A percentile compares a stretch with the other conserved stretches of the same genome.
Evolutionary conservation across 2,888 invertebrate species (phyloP).

Genomic region (Steromphala cineraria): DNA sequence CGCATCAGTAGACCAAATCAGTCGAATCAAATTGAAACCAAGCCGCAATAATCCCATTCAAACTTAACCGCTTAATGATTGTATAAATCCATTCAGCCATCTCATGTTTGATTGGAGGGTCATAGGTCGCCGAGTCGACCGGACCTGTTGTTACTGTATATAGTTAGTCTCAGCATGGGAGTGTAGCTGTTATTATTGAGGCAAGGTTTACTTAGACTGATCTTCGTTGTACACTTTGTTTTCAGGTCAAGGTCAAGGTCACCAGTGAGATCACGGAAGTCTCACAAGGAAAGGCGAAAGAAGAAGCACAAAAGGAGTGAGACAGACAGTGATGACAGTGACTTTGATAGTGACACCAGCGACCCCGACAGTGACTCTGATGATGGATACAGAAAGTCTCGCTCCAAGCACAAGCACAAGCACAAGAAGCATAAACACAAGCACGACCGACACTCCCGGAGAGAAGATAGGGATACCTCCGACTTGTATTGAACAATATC

Average conservation of each 20-base stretch:
- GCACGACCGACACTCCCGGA: not conserved
- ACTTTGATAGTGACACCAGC: conserved; percentile 6
- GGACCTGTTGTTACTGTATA: too few species aligned
- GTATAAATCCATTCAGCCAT: too few species aligned
- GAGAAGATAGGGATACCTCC: not conserved
- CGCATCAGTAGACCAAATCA: too few species aligned
- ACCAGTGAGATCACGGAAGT: conserved; percentile 26
- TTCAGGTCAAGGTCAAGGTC: conserved; percentile 50
- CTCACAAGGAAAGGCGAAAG: conserved; percentile 37
- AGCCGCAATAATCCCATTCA: too few species aligned
- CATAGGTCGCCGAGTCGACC: too few species aligned
- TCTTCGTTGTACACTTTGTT: too few species aligned
- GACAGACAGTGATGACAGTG: not conserved
- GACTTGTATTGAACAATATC: not conserved
- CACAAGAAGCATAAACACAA: conserved; percentile 30
- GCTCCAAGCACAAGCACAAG: conserved; percentile 6
- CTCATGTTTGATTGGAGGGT: too few species aligned
- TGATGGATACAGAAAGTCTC: not conserved
- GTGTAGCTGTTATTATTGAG: too few species aligned
- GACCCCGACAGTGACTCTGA: not conserved
- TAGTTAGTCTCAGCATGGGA: too few species aligned
- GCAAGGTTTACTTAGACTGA: too few species aligned
- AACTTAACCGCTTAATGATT: too few species aligned
- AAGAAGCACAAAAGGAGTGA: conserved; percentile 36
- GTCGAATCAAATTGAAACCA: too few species aligned